Evolutionary conservation across 2,113 vertebrate species (phyloP).

Genomic region (Sapayoa aenigma): DNA sequence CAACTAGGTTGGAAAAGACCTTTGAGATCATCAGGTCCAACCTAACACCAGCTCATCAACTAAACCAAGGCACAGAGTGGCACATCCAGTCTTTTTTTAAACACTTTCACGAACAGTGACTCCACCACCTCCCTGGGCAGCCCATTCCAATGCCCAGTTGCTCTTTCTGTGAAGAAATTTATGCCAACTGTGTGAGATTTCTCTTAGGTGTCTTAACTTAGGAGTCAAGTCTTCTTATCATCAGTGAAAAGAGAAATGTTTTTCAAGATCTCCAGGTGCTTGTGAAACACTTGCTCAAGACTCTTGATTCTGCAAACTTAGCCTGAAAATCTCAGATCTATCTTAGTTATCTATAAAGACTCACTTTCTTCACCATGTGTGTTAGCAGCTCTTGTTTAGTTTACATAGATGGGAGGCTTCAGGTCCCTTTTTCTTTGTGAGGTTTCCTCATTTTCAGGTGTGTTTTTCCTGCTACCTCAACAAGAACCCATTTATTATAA

Average conservation of each 20-base stretch:
- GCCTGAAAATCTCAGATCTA: neutral
- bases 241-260: neutral
- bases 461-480: neutral
- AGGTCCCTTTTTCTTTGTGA: neutral
- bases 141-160: no score
- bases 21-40: no score
- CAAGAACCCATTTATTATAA: neutral
- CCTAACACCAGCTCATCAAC: no score
- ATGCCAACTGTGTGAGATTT: neutral
- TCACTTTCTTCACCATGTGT: neutral
- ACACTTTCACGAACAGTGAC: no score
- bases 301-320: neutral
- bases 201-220: neutral
- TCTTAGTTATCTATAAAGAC: neutral
- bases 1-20: no score
- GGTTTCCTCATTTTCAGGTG: neutral
- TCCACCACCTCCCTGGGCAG: no score
- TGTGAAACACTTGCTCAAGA: neutral
- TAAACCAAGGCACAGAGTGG: no score
- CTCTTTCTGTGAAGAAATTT: no score
- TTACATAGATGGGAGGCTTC: neutral
- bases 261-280: neutral
- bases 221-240: neutral
- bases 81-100: no score
- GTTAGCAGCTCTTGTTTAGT: neutral